Evolutionary conservation across 2,113 vertebrate species (phyloP), one percentile per base, ranked within the genome.

Genomic region (Catharus minimus): DNA sequence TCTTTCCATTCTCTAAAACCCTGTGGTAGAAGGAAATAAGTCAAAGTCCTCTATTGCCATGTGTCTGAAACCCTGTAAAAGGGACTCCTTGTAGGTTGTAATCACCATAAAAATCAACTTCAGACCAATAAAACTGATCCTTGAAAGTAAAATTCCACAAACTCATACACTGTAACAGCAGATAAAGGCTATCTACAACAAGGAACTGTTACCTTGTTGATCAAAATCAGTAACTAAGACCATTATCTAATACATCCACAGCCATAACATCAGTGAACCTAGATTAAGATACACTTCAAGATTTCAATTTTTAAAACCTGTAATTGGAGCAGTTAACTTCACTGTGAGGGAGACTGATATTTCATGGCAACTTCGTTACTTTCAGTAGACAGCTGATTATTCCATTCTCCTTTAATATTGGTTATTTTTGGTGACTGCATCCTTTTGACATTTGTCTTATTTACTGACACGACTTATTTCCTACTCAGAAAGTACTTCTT

Each of bases 1-100:
- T 96, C 93, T 93, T 94, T 92, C 89, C 82, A 82, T 76, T 91
- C 78, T 87, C 91, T 96, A 95, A 73, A 92, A 94, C 64, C 75
- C 93, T 93, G 64, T 68, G n/a, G 82, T 77, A 89, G 92, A 94
- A 92, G 91, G 91, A 95, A 89, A 82, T 90, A 93, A 89, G 91
- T 58, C 91, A 62, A 93, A 94, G 95, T 79, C 53, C 91, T 92
- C 91, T 89, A 89, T 7, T 69, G 84, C 33, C 78, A 76, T 11
- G 26, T 80, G 38, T 53, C 58, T 76, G 85, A 92, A 89, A 87
- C 21, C 12, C 47, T 86, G 61, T 36, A 69, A 41, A 75, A 92
- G 72, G 67, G 91, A 67, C 61, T 85, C 81, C 64, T 79, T 33
- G 57, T 2, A 78, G 27, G 28, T 73, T 93, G 91, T 49, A 46